Evolutionary conservation across 92 coral and sea anemone genomes (phyloP).

Genomic region (Porites divaricata): DNA sequence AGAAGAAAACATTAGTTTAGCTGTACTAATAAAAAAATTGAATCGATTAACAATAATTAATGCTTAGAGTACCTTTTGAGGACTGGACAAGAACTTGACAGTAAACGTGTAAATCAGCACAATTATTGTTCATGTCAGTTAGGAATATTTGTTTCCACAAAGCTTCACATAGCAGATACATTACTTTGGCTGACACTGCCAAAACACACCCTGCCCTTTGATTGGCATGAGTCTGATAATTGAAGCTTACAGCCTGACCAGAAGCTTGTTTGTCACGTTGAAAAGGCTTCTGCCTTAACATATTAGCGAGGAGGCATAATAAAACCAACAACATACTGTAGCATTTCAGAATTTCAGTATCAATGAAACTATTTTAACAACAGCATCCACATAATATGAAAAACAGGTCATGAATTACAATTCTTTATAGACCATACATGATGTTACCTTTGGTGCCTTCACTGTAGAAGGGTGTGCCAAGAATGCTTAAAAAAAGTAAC

Average conservation of each 20-base stretch:
- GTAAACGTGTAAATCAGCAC: constrained; percentile 12
- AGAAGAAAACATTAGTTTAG: constrained; percentile 16
- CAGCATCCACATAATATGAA: background rate
- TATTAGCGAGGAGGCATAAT: background rate
- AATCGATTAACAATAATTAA: constrained; percentile 19
- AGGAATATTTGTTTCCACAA: constrained; percentile 22
- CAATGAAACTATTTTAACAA: background rate
- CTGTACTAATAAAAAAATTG: constrained; percentile 14
- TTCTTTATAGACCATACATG: constrained; percentile 15
- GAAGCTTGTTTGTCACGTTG: too few relatives aligned
- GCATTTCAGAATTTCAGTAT: constrained; percentile 7
- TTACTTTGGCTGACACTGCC: constrained; percentile 15
- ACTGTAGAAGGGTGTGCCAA: too few relatives aligned
- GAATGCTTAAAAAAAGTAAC: constrained; percentile 7
- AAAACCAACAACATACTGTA: constrained; percentile 11
- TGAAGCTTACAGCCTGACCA: background rate
- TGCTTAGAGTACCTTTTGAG: constrained; percentile 11
- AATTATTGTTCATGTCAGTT: background rate
- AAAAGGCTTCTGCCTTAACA: background rate
- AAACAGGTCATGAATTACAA: constrained; percentile 12
- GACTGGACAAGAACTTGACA: background rate
- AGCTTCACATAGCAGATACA: constrained; percentile 16
- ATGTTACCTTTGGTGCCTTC: constrained; percentile 22
- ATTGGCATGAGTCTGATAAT: constrained; percentile 18
- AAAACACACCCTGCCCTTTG: constrained; percentile 25